Evolutionary conservation across 1,140 invertebrate genomes (phyloP).

Genomic region (Drosophila athabasca): DNA sequence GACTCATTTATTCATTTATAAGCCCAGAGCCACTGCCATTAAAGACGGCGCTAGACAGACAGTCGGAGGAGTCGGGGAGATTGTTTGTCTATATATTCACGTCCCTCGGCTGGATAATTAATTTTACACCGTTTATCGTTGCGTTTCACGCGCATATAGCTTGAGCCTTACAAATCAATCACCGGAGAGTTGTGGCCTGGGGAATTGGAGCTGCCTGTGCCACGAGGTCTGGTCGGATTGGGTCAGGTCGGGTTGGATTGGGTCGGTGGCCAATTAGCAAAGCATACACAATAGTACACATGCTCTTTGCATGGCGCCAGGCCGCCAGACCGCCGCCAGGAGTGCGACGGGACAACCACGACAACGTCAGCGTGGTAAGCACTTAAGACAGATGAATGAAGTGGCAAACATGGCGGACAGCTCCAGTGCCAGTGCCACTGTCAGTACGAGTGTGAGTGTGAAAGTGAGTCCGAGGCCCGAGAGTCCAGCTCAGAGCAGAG

Average conservation of each 20-base stretch:
- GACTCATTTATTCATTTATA: conserved; percentile 72
- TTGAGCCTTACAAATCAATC: conserved; percentile 77
- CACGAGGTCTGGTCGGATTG: not conserved
- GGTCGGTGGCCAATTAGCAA: conserved; percentile 66
- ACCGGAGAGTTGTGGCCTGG: conserved; percentile 12
- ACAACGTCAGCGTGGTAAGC: conserved; percentile 52
- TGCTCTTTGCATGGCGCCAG: conserved; percentile 73
- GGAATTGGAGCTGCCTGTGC: not conserved
- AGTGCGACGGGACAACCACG: conserved; percentile 23
- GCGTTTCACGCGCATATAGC: conserved; percentile 61
- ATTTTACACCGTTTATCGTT: conserved; percentile 79
- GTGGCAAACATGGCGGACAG: conserved; percentile 73
- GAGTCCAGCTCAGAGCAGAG: conserved; percentile 49
- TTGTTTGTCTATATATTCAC: conserved; percentile 29
- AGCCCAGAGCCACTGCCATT: conserved; percentile 36
- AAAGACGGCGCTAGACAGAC: conserved; percentile 25
- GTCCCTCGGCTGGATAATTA: conserved; percentile 61
- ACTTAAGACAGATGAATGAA: conserved; percentile 80
- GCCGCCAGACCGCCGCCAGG: conserved; percentile 47
- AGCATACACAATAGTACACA: conserved; percentile 63
- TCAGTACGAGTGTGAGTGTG: too few relatives aligned
- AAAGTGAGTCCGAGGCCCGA: conserved; percentile 29
- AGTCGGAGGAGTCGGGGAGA: conserved; percentile 32
- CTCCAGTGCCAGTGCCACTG: conserved; percentile 25
- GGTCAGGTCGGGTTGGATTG: not conserved